Evolutionary conservation across 2,888 invertebrate species (phyloP).

Genomic region (Nematopogon swammerdamellus): DNA sequence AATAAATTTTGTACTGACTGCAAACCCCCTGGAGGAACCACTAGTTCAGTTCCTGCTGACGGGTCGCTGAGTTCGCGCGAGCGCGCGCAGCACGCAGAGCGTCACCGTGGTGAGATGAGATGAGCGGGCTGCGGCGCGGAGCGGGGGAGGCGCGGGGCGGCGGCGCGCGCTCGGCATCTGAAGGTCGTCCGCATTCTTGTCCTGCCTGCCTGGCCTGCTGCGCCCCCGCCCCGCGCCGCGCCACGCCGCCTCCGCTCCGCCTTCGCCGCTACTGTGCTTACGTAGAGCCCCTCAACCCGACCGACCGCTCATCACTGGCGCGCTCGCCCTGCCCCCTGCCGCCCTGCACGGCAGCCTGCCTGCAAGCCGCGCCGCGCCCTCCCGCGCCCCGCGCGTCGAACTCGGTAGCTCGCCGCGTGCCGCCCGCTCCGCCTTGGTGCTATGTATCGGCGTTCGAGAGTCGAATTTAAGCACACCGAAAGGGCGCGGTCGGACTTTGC

Average conservation of each 20-base stretch:
- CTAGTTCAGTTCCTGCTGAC: too few species aligned
- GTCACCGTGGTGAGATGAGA: too few species aligned
- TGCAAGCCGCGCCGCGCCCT: conserved; percentile 21
- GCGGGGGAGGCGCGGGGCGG: conserved; percentile 47
- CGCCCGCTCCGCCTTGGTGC: too few species aligned
- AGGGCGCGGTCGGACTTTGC: too few species aligned
- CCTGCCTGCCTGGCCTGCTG: too few species aligned
- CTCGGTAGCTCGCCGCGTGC: too few species aligned
- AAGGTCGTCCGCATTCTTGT: conserved; percentile 58
- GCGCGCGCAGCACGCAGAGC: too few species aligned
- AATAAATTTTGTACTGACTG: too few species aligned
- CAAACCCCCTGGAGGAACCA: too few species aligned
- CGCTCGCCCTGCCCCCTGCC: not conserved
- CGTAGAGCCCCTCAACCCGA: conserved; percentile 36
- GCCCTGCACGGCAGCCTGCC: conserved; percentile 20
- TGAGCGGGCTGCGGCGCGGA: conserved; percentile 41
- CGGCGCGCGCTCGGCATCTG: conserved; percentile 55
- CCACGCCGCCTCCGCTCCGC: not conserved
- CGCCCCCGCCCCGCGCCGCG: conserved; percentile 38
- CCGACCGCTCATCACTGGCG: not conserved
- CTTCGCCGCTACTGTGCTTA: conserved; percentile 53
- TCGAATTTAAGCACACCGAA: too few species aligned
- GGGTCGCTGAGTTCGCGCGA: conserved; percentile 28
- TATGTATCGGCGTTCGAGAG: too few species aligned
- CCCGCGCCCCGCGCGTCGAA: conserved; percentile 21